Percentiles rank a stretch among this genome's conserved stretches.
Conservation (phyloP, 30 jellyfish, hydroid and myxozoan genomes). For the Rhopilema esculentum region DNA sequence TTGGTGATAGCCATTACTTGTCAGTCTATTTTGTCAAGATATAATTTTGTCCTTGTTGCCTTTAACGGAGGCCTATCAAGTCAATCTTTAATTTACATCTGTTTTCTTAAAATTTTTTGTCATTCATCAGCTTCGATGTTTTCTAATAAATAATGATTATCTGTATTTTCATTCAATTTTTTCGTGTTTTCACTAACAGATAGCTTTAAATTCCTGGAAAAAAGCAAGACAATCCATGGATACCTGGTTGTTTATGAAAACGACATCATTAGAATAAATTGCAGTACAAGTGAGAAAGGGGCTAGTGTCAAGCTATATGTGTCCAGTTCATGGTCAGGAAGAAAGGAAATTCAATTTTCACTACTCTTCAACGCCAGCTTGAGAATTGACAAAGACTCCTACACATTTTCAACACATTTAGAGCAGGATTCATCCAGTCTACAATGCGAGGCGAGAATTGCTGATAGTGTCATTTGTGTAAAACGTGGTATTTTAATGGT, state of each 20-base stretch:
- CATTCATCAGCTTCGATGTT: too few relatives aligned
- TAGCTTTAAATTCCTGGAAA: background rate
- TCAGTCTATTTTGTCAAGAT: too few relatives aligned
- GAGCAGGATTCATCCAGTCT: background rate
- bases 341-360: background rate
- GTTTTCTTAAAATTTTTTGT: too few relatives aligned
- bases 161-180: too few relatives aligned
- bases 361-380: background rate
- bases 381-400: background rate
- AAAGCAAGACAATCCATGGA: background rate
- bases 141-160: too few relatives aligned
- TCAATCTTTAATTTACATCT: too few relatives aligned
- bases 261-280: background rate
- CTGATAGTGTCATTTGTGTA: background rate
- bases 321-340: background rate
- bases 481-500: background rate
- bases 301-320: conserved; percentile 15
- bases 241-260: background rate
- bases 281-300: conserved; percentile 12
- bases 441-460: background rate
- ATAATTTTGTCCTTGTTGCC: too few relatives aligned
- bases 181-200: too few relatives aligned
- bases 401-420: background rate
- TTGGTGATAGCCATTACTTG: too few relatives aligned
- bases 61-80: too few relatives aligned